Conservation (phyloP, 2,797 vertebrate species). For the Chelmon rostratus region DNA sequence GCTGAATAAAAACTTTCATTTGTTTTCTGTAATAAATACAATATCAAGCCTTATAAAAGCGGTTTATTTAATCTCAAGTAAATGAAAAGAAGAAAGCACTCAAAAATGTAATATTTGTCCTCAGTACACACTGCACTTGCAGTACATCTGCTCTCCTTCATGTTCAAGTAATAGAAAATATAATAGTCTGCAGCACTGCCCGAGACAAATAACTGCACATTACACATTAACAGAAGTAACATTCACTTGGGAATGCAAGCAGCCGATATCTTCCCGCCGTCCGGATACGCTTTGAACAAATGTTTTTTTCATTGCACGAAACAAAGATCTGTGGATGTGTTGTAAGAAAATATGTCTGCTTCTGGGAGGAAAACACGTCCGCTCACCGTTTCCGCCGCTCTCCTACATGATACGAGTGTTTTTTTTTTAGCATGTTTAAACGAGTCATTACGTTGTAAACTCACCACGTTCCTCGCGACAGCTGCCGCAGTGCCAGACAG, state of each 20-base stretch:
- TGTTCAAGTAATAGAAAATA: slow-evolving; percentile 80
- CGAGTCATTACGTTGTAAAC: slow-evolving; percentile 36
- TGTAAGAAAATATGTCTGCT: slow-evolving; percentile 80
- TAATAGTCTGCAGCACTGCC: slow-evolving; percentile 67
- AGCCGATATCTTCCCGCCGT: slow-evolving; percentile 41
- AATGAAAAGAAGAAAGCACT: slow-evolving; percentile 72
- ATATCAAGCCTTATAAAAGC: slow-evolving; percentile 66
- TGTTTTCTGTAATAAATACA: slow-evolving; percentile 61
- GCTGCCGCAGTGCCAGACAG: slow-evolving; percentile 37
- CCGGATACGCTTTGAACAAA: slow-evolving; percentile 7
- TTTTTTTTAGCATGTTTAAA: slow-evolving; percentile 16
- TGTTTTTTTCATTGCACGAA: slow-evolving; percentile 16
- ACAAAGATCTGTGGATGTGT: slow-evolving; percentile 54
- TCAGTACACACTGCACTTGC: slow-evolving; percentile 12
- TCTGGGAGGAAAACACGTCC: slow-evolving; percentile 54
- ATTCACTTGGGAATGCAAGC: slow-evolving; percentile 74
- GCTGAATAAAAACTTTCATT: slow-evolving; percentile 18
- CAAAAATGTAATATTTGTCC: slow-evolving; percentile 52
- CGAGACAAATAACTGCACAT: slow-evolving; percentile 70
- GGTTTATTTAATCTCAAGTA: slow-evolving; percentile 77
- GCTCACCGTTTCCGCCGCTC: slow-evolving; percentile 6
- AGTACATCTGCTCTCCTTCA: slow-evolving; percentile 52
- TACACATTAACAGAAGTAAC: slow-evolving; percentile 70
- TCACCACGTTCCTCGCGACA: slow-evolving; percentile 28
- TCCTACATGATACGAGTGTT: background rate